Conservation (phyloP, 2,888 invertebrate species). For the Villa cingulata region DNA sequence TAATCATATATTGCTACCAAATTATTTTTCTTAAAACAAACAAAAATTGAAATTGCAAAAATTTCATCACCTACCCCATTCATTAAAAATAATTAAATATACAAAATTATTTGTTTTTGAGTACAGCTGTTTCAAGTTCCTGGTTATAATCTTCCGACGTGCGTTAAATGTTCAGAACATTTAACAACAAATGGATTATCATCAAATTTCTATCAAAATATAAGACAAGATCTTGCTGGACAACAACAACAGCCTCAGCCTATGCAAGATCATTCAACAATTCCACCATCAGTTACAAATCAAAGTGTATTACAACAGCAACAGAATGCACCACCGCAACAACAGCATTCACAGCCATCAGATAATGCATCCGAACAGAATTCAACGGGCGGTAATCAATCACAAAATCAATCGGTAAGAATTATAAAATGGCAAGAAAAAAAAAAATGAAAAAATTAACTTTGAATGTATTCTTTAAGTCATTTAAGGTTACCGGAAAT, state of each 20-base stretch:
- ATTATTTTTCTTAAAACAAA: too few species aligned
- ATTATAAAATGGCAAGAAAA: neutral
- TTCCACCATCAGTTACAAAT: slow-evolving; percentile 19
- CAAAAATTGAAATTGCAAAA: too few species aligned
- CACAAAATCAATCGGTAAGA: neutral
- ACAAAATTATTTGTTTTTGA: too few species aligned
- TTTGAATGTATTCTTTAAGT: neutral
- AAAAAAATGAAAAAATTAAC: neutral
- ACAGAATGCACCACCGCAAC: slow-evolving; percentile 12
- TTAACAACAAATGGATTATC: slow-evolving; percentile 29
- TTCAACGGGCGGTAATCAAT: neutral
- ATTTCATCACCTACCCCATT: too few species aligned
- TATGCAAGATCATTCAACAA: slow-evolving; percentile 21
- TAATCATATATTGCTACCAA: too few species aligned
- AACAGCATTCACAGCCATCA: neutral
- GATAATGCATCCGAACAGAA: neutral
- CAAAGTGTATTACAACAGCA: slow-evolving; percentile 13
- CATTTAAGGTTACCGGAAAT: neutral
- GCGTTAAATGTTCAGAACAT: slow-evolving; percentile 36
- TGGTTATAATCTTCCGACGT: slow-evolving; percentile 36
- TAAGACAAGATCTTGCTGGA: slow-evolving; percentile 21
- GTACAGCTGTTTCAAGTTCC: slow-evolving; percentile 35
- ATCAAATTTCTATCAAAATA: slow-evolving; percentile 29
- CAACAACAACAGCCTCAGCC: slow-evolving; percentile 15
- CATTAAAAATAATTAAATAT: neutral